Evolutionary conservation across 1,140 invertebrate species (phyloP).

Genomic region (Popillia japonica): DNA sequence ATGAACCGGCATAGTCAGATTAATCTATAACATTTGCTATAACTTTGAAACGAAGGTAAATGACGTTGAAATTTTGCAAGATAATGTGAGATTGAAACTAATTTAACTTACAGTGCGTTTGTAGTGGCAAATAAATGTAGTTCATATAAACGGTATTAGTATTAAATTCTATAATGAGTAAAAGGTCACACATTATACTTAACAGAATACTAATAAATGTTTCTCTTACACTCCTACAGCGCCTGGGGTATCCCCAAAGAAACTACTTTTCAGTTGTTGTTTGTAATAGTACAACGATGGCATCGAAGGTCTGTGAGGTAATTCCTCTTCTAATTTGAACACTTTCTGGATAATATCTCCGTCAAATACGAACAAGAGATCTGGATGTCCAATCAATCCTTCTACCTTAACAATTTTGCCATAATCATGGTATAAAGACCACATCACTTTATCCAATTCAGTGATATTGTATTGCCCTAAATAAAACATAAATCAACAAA

Average conservation of each 20-base stretch:
- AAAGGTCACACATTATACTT: too few relatives aligned
- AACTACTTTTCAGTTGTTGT: conserved; percentile 74
- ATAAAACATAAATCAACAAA: conserved; percentile 2
- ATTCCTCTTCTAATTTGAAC: conserved; percentile 76
- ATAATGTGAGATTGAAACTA: too few relatives aligned
- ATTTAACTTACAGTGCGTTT: too few relatives aligned
- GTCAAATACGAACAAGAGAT: conserved; percentile 81
- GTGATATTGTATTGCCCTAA: conserved; percentile 77
- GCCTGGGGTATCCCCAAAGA: conserved; percentile 76
- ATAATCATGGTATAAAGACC: conserved; percentile 70
- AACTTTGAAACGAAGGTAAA: too few relatives aligned
- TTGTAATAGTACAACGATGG: conserved; percentile 82
- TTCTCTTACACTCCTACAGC: conserved; percentile 80
- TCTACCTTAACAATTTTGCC: conserved; percentile 78
- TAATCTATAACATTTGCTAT: too few relatives aligned
- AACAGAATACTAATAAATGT: too few relatives aligned
- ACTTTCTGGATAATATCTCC: conserved; percentile 79
- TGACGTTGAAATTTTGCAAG: too few relatives aligned
- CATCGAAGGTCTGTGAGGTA: conserved; percentile 81
- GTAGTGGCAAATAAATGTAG: too few relatives aligned
- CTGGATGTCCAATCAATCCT: conserved; percentile 77
- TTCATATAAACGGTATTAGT: too few relatives aligned
- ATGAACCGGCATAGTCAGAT: too few relatives aligned
- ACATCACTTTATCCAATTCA: conserved; percentile 77
- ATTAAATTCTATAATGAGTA: too few relatives aligned